These are phyloP conservation scores for Lophotriccus pileatus DNA, from an alignment of 2,797 vertebrate genomes.

Conservation along the genomic window DNA sequence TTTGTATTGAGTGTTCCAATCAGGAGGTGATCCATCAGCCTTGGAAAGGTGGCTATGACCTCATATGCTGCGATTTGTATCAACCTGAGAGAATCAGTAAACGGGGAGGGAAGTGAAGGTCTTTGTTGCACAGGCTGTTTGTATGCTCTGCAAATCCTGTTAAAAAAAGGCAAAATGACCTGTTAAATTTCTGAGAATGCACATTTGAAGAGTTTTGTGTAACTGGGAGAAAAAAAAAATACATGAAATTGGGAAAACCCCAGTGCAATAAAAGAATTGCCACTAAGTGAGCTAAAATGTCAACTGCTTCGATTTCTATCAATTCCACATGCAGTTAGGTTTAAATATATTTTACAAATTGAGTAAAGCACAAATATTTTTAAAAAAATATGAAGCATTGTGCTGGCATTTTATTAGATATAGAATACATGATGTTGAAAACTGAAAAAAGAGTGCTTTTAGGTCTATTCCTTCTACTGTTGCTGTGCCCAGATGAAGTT, in stretches of 20 bases:
- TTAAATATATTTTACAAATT: neutral
- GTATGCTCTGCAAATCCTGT: neutral
- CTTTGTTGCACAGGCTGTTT: neutral
- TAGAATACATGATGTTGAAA: neutral
- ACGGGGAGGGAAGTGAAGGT: neutral
- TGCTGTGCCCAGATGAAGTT: neutral
- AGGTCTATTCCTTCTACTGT: neutral
- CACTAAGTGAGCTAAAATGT: neutral
- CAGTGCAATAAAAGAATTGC: neutral
- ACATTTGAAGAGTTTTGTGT: neutral
- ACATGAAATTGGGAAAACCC: neutral
- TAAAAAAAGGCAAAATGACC: neutral
- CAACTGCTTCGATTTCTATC: neutral
- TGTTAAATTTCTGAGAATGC: neutral
- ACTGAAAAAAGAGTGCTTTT: neutral
- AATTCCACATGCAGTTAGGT: neutral
- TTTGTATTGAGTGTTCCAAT: neutral
- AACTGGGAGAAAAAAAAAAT: neutral
- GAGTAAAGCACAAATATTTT: neutral
- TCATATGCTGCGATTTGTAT: neutral
- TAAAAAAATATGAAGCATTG: neutral
- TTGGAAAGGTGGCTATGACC: neutral
- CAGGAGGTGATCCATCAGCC: neutral
- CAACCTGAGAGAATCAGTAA: neutral
- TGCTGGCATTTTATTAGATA: neutral